Evolutionary conservation across 2,888 invertebrate genomes (phyloP), one percentile per base, ranked within the genome.

Genomic region (Danaus chrysippus): DNA sequence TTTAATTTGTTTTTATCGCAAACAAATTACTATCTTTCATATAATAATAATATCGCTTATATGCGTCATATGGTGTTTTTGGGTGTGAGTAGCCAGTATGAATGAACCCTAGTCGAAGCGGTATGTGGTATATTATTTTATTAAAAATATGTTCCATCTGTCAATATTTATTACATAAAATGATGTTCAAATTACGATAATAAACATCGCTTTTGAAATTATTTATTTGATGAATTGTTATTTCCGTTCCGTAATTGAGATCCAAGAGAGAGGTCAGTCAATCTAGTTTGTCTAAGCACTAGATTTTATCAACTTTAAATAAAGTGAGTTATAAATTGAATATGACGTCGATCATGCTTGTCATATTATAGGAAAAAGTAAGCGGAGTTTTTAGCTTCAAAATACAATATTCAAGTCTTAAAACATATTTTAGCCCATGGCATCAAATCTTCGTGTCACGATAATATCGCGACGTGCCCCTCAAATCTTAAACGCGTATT

Each of bases 401-500:
- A 83, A 86, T 87, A 83, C 77, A 82, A 85, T 85, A 81, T 77
- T 76, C 72, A 65, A 74, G 73, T 78, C 78, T 73, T 71, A 76
- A 73, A 76, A 78, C 71, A 71, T 70, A 71, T 74, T 72, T 69
- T 68, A 70, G 84, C 87, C 83, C 72, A 76, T 70, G 80, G 86
- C 83, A 74, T 69, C 70, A 72, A 81, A 80, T 83, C 76, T 72
- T 73, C 73, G 66, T 73, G 65, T 68, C 70, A 70, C 71, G 71
- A 68, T 67, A 74, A 76, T 66, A 64, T 34, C 23, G 6, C 59
- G 61, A 67, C 60, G 64, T 70, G 63, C 75, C 76, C 75, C 80
- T 72, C 73, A 73, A 74, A 79, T 81, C 77, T 78, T 75, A 78
- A 46, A 74, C 78, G 70, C 73, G 70, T 83, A 83, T 83, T 85